phyloP scores from a whole-genome alignment of 2,113 vertebrate genomes.

The Mellivora capensis region DNA sequence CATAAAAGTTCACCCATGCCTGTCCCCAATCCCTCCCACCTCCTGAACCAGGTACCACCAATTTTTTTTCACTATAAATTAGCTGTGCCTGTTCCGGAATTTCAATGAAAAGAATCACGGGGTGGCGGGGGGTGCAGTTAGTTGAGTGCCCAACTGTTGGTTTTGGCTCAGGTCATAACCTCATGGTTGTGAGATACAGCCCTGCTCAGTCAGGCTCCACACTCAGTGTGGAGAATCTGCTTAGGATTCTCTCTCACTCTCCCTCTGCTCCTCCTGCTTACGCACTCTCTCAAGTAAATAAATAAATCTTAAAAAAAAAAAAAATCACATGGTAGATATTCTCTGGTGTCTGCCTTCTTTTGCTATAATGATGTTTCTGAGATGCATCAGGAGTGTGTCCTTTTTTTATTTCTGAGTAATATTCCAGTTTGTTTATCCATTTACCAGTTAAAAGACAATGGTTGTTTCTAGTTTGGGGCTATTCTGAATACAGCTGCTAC shows the following conservation, averaged over 20 bases:
- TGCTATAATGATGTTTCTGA: not conserved
- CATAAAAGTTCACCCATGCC: not conserved
- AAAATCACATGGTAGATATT: not conserved
- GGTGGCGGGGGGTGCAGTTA: not conserved
- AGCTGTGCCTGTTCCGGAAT: not conserved
- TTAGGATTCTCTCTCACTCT: not conserved
- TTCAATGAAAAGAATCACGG: not conserved
- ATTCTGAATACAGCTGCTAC: not conserved
- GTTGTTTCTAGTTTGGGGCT: not conserved
- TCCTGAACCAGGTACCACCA: not conserved
- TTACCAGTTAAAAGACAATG: constrained; percentile 25
- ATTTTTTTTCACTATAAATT: not conserved
- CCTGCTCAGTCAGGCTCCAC: not conserved
- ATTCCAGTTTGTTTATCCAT: constrained; percentile 10
- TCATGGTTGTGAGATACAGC: not conserved
- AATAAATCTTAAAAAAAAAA: not conserved
- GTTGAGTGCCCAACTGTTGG: not conserved
- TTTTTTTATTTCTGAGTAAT: not conserved
- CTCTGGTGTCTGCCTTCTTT: not conserved
- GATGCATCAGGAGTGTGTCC: not conserved
- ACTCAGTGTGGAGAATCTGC: not conserved
- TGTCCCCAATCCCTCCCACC: not conserved
- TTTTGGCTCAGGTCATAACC: not conserved
- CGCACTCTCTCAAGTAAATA: not conserved
- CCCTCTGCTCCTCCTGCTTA: not conserved